phyloP scores from a whole-genome alignment of 2,888 invertebrate genomes.

The Hoplodrina blanda region DNA sequence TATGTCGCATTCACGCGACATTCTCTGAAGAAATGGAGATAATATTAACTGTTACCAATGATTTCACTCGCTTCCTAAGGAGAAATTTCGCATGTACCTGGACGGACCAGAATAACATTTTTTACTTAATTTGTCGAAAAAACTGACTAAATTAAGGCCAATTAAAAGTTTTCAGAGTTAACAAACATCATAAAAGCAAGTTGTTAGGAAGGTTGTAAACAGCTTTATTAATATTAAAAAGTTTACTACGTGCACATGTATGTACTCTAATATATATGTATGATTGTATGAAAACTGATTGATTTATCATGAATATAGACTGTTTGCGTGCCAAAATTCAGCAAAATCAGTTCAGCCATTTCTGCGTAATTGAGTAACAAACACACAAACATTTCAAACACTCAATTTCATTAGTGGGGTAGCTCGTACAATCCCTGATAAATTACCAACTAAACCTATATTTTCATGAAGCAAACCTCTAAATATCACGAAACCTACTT shows the following conservation, averaged over 20 bases:
- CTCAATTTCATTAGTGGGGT: background rate
- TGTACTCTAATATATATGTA: too few relatives aligned
- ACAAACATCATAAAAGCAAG: too few relatives aligned
- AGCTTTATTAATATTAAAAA: too few relatives aligned
- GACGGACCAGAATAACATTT: background rate
- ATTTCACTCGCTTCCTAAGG: too few relatives aligned
- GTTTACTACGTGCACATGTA: too few relatives aligned
- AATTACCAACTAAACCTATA: conserved; percentile 18
- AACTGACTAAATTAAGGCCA: too few relatives aligned
- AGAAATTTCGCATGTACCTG: too few relatives aligned
- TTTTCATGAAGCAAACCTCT: conserved; percentile 36
- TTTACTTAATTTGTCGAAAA: background rate
- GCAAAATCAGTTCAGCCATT: background rate
- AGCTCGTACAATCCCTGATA: background rate
- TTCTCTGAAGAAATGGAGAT: background rate
- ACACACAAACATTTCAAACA: background rate
- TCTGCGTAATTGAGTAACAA: background rate
- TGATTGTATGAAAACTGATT: too few relatives aligned
- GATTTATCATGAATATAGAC: too few relatives aligned
- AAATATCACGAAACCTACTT: conserved; percentile 44
- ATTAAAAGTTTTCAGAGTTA: too few relatives aligned
- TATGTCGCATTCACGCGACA: conserved; percentile 18
- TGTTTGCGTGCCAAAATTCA: too few relatives aligned
- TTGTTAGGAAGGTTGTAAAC: too few relatives aligned
- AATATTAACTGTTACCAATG: background rate